Conservation (phyloP, 2,797 vertebrate species). For the Menidia menidia region DNA sequence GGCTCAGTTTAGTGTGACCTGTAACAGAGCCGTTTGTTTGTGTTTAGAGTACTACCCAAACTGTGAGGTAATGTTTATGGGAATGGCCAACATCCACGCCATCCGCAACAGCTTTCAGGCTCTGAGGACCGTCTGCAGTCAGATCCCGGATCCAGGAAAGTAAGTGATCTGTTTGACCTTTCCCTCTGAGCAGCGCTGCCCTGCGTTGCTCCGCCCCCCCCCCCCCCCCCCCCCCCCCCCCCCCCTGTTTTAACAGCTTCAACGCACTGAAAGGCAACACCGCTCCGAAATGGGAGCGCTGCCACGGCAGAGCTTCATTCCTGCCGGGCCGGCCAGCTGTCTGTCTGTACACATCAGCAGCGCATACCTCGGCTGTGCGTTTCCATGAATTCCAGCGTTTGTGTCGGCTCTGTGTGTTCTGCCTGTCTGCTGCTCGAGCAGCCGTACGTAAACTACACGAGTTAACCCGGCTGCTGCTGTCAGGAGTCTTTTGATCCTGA, state of each 20-base stretch:
- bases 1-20: slow-evolving; percentile 15
- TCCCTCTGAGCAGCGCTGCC: slow-evolving; percentile 26
- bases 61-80: slow-evolving; percentile 99
- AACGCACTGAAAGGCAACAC: slow-evolving; percentile 53
- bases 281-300: slow-evolving; percentile 37
- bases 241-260: slow-evolving; percentile 21
- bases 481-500: slow-evolving; percentile 5
- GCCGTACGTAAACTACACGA: not conserved
- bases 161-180: slow-evolving; percentile 84
- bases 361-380: slow-evolving; percentile 13
- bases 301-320: slow-evolving; percentile 34
- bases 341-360: slow-evolving; percentile 36
- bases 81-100: slow-evolving; percentile 99
- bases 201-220: slow-evolving; percentile 7
- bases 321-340: slow-evolving; percentile 51
- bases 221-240: not conserved
- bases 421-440: not conserved
- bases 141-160: slow-evolving; percentile 99
- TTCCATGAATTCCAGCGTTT: slow-evolving; percentile 8
- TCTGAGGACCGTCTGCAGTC: slow-evolving; percentile 94
- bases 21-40: slow-evolving; percentile 35
- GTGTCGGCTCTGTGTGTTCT: slow-evolving; percentile 20
- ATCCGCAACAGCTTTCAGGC: slow-evolving; percentile 99
- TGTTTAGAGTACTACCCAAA: slow-evolving; percentile 96
- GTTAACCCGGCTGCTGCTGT: slow-evolving; percentile 9